Conservation (phyloP, 2,113 vertebrate genomes). For the Piprites chloris region DNA sequence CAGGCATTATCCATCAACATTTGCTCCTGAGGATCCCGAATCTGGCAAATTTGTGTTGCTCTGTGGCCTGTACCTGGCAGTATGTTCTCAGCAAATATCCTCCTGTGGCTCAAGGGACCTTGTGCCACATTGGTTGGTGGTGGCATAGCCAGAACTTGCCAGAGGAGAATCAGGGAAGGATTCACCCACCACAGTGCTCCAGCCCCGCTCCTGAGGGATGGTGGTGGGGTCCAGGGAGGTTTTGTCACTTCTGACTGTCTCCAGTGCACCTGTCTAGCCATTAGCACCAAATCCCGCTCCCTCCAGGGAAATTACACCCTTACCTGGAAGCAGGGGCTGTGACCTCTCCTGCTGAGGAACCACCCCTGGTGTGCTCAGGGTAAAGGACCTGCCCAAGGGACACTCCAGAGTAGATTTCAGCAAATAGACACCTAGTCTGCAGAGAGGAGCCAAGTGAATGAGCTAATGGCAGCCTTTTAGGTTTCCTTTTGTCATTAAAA, state of each 20-base stretch:
- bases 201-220: accelerated
- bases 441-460: background rate
- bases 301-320: background rate
- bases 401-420: slow-evolving; percentile 4
- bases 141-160: background rate
- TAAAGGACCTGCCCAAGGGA: background rate
- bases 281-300: background rate
- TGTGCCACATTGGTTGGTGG: background rate
- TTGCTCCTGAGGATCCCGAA: background rate
- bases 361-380: background rate
- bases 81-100: background rate
- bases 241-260: background rate
- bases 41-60: background rate
- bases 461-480: slow-evolving; percentile 28
- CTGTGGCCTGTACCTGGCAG: background rate
- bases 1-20: accelerated
- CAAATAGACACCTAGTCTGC: slow-evolving; percentile 45
- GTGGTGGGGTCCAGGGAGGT: background rate
- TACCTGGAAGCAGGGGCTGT: background rate
- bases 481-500: slow-evolving; percentile 51
- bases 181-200: background rate
- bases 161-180: background rate
- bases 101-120: background rate
- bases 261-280: background rate
- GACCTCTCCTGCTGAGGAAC: background rate